Base-by-base conservation (phyloP, 2,113 vertebrate species). In the Plotosus lineatus region DNA sequence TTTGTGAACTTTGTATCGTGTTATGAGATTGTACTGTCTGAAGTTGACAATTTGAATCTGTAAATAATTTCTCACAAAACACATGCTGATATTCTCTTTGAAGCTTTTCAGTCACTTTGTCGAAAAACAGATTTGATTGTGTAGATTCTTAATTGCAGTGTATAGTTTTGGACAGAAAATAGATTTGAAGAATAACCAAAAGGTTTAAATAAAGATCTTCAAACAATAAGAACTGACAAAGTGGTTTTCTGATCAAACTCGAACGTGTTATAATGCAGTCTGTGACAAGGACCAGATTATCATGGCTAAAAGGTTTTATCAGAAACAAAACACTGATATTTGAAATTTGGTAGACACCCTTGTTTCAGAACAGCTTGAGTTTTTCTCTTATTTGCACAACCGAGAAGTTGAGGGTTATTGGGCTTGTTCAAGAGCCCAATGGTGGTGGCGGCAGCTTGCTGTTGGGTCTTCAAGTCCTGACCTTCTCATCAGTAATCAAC, bases 1-100 rank as follows among this genome's bases (percentile, higher is more conserved):
- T 90, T 88, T 89, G 85, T 88, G 89, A 85, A 88, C 85, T 92
- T 93, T 92, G 91, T 95, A 93, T 90, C 90, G 88, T 93, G 90
- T 94, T 92, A 48, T 69, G 51, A 85, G 86, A 83, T 90, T 87
- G 85, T 90, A 88, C 89, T 90, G 58, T 90, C 84, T 88, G 81
- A 86, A 83, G 87, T 78, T 88, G 86, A 88, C 87, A 63, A 84
- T 87, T 85, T 69, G 84, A 90, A 88, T 86, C 84, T 92, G 88
- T 91, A 91, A 73, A 90, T 91, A n/a, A 91, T 90, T 90, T 89
- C 92, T 84, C 26, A 88, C 87, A 90, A 78, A 88, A 88, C 85
- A 91, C 87, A 89, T 85, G 88, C 86, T 73, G 85, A 87, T 77
- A 46, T 80, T 86, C 73, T 85, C 33, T 78, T 38, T 68, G 17